Percentiles rank a stretch among this genome's conserved stretches.
Conservation (phyloP, 2,797 vertebrate genomes). For the Spea hammondii region DNA sequence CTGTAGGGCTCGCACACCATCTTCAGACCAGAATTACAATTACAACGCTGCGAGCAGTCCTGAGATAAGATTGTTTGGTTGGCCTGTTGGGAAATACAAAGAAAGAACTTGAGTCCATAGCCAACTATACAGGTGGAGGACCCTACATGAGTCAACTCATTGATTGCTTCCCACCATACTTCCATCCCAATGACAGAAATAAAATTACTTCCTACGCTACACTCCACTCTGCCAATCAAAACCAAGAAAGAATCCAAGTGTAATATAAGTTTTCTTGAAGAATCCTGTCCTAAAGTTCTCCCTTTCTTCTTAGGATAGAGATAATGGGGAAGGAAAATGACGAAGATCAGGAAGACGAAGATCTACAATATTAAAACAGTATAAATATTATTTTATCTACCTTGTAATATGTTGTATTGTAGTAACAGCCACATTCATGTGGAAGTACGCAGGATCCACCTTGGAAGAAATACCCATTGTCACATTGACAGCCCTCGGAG, state of each 20-base stretch:
- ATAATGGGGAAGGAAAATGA: too few relatives aligned
- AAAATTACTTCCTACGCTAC: too few relatives aligned
- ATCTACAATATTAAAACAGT: too few relatives aligned
- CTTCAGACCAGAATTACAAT: not conserved
- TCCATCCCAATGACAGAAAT: too few relatives aligned
- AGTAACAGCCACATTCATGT: conserved; percentile 66
- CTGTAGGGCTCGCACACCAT: conserved; percentile 3
- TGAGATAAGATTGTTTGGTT: conserved; percentile 6
- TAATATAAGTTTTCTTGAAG: too few relatives aligned
- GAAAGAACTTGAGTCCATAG: not conserved
- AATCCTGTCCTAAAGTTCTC: too few relatives aligned
- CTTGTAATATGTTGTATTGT: conserved; percentile 65
- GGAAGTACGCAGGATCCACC: conserved; percentile 62
- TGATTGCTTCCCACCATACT: too few relatives aligned
- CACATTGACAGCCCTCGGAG: conserved; percentile 71
- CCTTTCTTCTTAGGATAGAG: too few relatives aligned
- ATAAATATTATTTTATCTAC: conserved; percentile 47
- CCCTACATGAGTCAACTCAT: not conserved
- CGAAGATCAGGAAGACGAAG: too few relatives aligned
- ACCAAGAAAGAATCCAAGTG: too few relatives aligned
- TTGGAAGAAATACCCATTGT: conserved; percentile 67
- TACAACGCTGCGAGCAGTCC: conserved; percentile 8
- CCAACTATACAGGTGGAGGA: not conserved
- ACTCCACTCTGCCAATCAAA: too few relatives aligned
- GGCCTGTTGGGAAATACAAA: not conserved